These are phyloP conservation scores for Cosmia trapezina DNA, from an alignment of 2,888 invertebrate species.

Conservation along the genomic window DNA sequence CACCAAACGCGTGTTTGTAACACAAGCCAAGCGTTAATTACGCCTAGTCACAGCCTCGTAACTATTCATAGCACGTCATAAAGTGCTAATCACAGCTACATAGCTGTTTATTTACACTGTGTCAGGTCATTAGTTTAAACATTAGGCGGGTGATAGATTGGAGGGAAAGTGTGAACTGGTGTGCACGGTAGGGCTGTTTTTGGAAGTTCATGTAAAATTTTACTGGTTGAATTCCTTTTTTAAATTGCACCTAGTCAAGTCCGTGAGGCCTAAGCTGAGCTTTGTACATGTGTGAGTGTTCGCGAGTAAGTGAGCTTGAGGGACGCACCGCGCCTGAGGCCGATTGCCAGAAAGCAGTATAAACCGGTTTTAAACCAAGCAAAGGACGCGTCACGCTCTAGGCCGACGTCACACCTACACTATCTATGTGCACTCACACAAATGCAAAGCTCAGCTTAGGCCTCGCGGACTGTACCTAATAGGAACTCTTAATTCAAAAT, in stretches of 20 bases:
- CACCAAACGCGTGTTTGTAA: slow-evolving; percentile 25
- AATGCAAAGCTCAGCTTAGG: too few species aligned
- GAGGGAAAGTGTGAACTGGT: not conserved
- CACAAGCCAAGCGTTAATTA: slow-evolving; percentile 51
- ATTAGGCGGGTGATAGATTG: slow-evolving; percentile 28
- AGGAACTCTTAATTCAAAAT: not conserved
- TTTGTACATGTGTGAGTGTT: too few species aligned
- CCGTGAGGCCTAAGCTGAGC: too few species aligned
- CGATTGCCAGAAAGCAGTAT: too few species aligned
- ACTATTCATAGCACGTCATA: slow-evolving; percentile 62
- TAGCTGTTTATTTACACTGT: slow-evolving; percentile 53
- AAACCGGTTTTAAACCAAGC: too few species aligned
- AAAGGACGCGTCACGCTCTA: too few species aligned
- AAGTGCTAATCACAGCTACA: slow-evolving; percentile 55
- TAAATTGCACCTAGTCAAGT: not conserved
- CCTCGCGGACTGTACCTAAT: too few species aligned
- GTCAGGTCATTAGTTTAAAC: slow-evolving; percentile 55
- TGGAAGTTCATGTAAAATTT: not conserved
- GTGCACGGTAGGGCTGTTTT: not conserved
- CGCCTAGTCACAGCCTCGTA: slow-evolving; percentile 50
- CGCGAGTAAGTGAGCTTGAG: too few species aligned
- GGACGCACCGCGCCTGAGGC: too few species aligned
- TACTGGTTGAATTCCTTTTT: not conserved
- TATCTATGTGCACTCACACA: too few species aligned
- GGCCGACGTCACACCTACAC: too few species aligned